Conservation (phyloP, 2,113 vertebrate genomes). For the Oryzias melastigma region DNA sequence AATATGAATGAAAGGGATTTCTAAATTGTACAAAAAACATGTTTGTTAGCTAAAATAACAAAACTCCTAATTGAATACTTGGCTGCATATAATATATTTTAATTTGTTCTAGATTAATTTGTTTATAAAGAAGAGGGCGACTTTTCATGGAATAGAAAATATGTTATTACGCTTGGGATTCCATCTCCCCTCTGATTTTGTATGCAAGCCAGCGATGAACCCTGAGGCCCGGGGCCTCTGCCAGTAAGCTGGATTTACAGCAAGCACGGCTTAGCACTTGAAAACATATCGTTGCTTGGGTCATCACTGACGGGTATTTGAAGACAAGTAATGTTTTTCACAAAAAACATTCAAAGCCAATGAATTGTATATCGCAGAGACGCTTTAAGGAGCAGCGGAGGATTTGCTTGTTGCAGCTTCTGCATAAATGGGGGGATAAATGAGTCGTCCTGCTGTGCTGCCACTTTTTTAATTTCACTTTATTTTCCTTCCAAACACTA, state of each 20-base stretch:
- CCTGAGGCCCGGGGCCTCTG: conserved; percentile 26
- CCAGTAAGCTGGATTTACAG: conserved; percentile 54
- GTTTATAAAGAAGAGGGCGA: too few species aligned
- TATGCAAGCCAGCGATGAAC: conserved; percentile 34
- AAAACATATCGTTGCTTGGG: conserved; percentile 47
- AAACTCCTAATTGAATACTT: too few species aligned
- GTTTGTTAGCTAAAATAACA: too few species aligned
- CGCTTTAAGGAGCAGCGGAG: conserved; percentile 6
- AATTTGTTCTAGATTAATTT: too few species aligned
- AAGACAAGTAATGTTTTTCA: conserved; percentile 47
- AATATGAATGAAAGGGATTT: too few species aligned
- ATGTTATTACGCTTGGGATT: conserved; percentile 35
- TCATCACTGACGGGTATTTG: conserved; percentile 43
- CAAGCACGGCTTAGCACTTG: conserved; percentile 34
- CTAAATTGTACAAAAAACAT: too few species aligned
- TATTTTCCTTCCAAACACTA: conserved; percentile 8
- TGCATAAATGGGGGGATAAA: conserved; percentile 32
- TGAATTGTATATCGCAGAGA: conserved; percentile 19
- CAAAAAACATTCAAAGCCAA: conserved; percentile 24
- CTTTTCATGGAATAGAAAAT: conserved; percentile 34
- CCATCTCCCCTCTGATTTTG: conserved; percentile 27
- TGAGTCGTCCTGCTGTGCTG: conserved; percentile 28
- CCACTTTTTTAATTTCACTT: conserved; percentile 19
- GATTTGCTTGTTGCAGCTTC: conserved; percentile 1
- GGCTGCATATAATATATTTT: too few species aligned